Evolutionary conservation across 2,113 vertebrate genomes (phyloP).

Genomic region (Tachycineta bicolor): DNA sequence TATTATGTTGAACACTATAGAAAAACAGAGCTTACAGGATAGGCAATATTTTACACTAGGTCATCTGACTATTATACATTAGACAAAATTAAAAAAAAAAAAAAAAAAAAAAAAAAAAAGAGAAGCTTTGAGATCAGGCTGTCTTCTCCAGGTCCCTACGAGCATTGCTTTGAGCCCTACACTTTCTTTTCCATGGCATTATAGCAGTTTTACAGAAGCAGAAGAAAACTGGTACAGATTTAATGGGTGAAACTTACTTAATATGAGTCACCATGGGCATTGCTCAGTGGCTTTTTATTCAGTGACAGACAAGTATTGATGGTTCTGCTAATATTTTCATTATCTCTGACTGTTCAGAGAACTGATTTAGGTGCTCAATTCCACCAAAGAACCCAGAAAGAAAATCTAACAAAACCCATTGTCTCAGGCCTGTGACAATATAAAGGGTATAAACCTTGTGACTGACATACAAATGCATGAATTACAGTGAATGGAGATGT

Average conservation of each 20-base stretch:
- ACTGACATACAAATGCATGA: background rate
- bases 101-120: background rate
- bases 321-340: background rate
- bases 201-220: background rate
- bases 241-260: background rate
- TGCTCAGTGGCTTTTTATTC: background rate
- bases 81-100: background rate
- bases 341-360: background rate
- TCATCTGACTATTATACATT: background rate
- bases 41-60: background rate
- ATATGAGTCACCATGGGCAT: background rate
- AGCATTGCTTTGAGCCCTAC: background rate
- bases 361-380: background rate
- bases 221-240: background rate
- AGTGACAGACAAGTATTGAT: background rate
- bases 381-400: background rate
- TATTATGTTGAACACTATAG: background rate
- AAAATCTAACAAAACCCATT: background rate
- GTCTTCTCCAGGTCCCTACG: background rate
- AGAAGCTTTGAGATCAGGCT: background rate
- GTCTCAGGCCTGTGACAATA: background rate
- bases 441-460: background rate
- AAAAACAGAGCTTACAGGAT: background rate
- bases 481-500: background rate
- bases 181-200: background rate